A percentile compares a stretch with the other conserved stretches of the same genome.
Conservation (phyloP, 1,140 invertebrate species). For the Physella acuta region DNA sequence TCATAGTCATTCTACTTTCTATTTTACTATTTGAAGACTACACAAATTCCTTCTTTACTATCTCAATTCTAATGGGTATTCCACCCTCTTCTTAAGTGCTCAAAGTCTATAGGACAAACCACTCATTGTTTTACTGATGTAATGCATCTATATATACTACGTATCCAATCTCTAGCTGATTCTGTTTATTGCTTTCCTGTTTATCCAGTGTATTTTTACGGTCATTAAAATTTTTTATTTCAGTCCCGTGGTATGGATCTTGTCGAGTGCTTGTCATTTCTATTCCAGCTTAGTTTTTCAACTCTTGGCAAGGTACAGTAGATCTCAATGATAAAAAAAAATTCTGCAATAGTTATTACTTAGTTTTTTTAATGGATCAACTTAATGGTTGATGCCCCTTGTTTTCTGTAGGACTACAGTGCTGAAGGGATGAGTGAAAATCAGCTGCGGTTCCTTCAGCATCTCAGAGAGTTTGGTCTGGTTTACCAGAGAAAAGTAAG, state of each 20-base stretch:
- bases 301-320: constrained; percentile 82
- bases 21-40: too few relatives aligned
- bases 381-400: not conserved
- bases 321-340: too few relatives aligned
- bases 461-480: constrained; percentile 93
- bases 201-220: not conserved
- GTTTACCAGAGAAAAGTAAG: constrained; percentile 84
- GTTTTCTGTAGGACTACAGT: constrained; percentile 79
- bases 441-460: constrained; percentile 82
- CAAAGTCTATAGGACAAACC: too few relatives aligned
- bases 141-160: not conserved
- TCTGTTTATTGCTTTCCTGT: not conserved
- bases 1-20: too few relatives aligned
- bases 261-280: constrained; percentile 87
- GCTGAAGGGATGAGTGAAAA: constrained; percentile 89
- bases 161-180: not conserved
- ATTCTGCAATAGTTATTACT: too few relatives aligned
- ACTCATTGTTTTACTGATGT: not conserved
- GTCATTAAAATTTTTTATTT: constrained; percentile 33
- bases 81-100: too few relatives aligned
- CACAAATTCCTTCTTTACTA: too few relatives aligned
- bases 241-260: constrained; percentile 76
- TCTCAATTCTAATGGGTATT: too few relatives aligned
- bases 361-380: too few relatives aligned
- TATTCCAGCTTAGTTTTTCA: constrained; percentile 95